Evolutionary conservation across 2,113 vertebrate genomes (phyloP).

Genomic region (Beaufortia kweichowensis): DNA sequence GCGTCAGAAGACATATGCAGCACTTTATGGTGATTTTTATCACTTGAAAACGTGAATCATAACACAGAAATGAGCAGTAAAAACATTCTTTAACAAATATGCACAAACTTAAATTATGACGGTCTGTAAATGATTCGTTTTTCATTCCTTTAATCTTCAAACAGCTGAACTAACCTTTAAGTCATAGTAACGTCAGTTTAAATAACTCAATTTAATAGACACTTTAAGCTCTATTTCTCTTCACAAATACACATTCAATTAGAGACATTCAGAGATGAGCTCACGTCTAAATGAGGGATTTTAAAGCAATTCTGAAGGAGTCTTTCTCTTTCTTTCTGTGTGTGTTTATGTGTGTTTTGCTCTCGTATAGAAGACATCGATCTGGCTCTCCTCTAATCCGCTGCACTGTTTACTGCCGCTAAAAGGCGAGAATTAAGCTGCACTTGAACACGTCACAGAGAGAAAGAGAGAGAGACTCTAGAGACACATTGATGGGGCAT

Average conservation of each 20-base stretch:
- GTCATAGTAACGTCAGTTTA: neutral
- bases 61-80: no score
- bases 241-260: neutral
- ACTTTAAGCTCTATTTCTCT: neutral
- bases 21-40: no score
- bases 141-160: neutral
- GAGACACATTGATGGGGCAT: neutral
- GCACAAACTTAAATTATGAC: neutral
- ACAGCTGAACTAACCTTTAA: neutral
- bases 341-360: neutral
- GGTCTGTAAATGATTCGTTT: no score
- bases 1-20: no score
- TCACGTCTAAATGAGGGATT: constrained; percentile 1
- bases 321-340: neutral
- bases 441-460: neutral
- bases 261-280: neutral
- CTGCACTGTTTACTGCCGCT: constrained; percentile 2
- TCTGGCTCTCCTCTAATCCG: constrained; percentile 21
- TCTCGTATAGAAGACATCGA: neutral
- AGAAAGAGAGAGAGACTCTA: neutral
- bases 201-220: neutral
- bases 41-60: no score
- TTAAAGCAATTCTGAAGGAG: neutral
- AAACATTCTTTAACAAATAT: no score
- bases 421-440: constrained; percentile 17